A percentile compares a stretch with the other conserved stretches of the same genome.
Conservation (phyloP, 2,797 vertebrate genomes). For the Sebastes minor region DNA sequence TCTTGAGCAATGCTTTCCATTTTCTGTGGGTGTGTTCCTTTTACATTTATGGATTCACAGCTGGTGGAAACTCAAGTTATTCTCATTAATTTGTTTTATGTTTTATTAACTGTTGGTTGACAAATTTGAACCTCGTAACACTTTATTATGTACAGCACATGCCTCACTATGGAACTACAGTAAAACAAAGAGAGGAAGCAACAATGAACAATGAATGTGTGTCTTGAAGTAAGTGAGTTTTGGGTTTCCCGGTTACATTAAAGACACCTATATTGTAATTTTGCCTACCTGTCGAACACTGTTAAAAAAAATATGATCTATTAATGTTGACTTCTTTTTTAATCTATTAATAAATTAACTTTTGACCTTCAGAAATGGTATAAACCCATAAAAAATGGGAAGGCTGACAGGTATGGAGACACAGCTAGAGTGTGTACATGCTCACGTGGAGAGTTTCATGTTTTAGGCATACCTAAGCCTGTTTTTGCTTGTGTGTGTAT, state of each 20-base stretch:
- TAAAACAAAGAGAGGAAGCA: too few species aligned
- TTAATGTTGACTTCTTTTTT: not conserved
- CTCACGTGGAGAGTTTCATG: not conserved
- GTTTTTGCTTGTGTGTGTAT: slow-evolving; percentile 28
- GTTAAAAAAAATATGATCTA: too few species aligned
- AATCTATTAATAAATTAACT: not conserved
- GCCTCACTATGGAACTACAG: too few species aligned
- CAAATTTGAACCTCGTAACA: too few species aligned
- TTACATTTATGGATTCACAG: not conserved
- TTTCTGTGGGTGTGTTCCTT: not conserved
- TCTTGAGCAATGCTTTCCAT: not conserved
- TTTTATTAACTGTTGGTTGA: not conserved
- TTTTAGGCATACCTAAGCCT: slow-evolving; percentile 40
- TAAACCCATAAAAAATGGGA: not conserved
- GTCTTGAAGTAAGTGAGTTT: too few species aligned
- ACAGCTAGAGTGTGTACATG: not conserved
- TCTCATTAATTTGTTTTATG: not conserved
- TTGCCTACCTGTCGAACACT: rapidly evolving
- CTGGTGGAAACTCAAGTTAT: not conserved
- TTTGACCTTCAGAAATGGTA: not conserved
- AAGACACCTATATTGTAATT: not conserved
- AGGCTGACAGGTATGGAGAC: not conserved
- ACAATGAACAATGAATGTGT: too few species aligned
- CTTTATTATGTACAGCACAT: too few species aligned
- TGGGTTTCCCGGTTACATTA: not conserved